Conservation (phyloP, 2,888 invertebrate genomes). For the Pollenia labialis region DNA sequence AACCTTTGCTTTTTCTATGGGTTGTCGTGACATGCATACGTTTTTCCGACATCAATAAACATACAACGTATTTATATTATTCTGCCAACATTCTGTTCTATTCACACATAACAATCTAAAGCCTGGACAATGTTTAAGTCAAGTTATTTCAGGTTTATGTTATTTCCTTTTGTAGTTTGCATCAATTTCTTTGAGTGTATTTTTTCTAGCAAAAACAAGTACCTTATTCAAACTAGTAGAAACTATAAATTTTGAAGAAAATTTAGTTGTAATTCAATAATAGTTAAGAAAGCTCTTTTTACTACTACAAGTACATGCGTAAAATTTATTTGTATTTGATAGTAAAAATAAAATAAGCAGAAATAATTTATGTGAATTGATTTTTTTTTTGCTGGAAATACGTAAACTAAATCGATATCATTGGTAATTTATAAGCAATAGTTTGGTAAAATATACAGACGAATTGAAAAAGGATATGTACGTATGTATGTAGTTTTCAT, state of each 20-base stretch:
- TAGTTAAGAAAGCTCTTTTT: slow-evolving; percentile 4
- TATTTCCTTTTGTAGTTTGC: no score
- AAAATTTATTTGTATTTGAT: background rate
- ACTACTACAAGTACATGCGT: background rate
- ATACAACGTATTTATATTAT: no score
- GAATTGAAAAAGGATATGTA: no score
- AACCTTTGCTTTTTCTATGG: no score
- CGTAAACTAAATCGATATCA: background rate
- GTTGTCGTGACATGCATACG: no score
- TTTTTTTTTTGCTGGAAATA: background rate
- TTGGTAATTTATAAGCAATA: slow-evolving; percentile 34
- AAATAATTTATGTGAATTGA: slow-evolving; percentile 56
- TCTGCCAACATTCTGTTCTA: no score
- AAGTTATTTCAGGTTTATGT: no score
- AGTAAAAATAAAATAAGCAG: slow-evolving; percentile 16
- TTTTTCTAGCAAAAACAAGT: background rate
- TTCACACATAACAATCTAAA: no score
- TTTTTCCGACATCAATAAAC: no score
- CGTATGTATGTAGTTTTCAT: no score
- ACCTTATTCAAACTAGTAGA: slow-evolving; percentile 1
- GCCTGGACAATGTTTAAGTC: no score
- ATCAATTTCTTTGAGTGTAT: background rate
- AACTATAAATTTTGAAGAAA: slow-evolving; percentile 15
- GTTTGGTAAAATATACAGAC: no score
- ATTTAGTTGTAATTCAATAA: background rate